Evolutionary conservation across 2,113 vertebrate genomes (phyloP), one percentile per base, ranked within the genome.

Genomic region (Ctenomys sociabilis): DNA sequence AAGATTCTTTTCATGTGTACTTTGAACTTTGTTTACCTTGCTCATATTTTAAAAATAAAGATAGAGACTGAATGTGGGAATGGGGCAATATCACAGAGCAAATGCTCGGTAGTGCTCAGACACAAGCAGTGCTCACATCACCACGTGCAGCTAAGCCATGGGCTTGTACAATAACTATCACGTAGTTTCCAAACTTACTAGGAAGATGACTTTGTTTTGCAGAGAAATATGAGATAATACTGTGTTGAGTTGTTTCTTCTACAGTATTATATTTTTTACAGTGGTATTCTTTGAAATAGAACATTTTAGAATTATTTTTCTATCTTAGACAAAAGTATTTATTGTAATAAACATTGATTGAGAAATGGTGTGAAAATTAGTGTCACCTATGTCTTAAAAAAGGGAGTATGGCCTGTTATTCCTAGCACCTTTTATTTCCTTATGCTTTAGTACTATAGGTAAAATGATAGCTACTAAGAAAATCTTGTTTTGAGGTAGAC

Each of bases 11-110:
- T 91, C 77, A 40, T 40, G 64, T 97, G 85, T 95, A 92, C 97
- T 98, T 96, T 98, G 96, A 97, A 97, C 94, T 97, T 90, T 97
- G 87, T 97, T 98, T 98, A 97, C 95, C 95, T 52, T n/a, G 93
- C 52, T 91, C 97, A 75, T 95, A 28, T 93, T 98, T 95, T 93
- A 57, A 98, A 98, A 98, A 97, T 82, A 98, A 98, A 97, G 63
- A 97, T 61, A 90, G 45, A 96, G 89, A 96, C 93, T 97, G 91
- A 96, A 97, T 87, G 96, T 66, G 37, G 63, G 30, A 80, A 82
- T 17, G 49, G 52, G 54, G 93, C 24, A 43, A 57, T 5, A 88
- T 94, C 35, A 7, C 59, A 87, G 30, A 95, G 66, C 45, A 96
- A 93, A 95, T 88, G 30, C 72, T 83, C 63, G 80, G 70, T 21